Evolutionary conservation across 2,113 vertebrate genomes (phyloP).

Genomic region (Merops nubicus): DNA sequence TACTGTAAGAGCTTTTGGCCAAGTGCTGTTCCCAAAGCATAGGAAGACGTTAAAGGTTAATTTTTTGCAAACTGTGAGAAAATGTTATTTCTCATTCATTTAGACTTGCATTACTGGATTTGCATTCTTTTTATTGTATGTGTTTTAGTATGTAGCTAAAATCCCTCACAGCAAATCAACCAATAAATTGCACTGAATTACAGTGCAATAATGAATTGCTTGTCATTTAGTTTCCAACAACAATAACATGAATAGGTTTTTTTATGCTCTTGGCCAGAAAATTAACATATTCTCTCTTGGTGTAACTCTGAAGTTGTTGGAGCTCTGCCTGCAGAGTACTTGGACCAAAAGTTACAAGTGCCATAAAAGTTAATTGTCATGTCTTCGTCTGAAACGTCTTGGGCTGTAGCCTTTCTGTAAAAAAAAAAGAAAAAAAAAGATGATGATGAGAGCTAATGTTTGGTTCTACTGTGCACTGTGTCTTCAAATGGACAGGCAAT

Average conservation of each 20-base stretch:
- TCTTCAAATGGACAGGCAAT: background rate
- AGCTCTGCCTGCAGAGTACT: conserved; percentile 21
- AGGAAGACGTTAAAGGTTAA: conserved; percentile 69
- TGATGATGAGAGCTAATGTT: background rate
- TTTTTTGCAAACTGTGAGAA: conserved; percentile 69
- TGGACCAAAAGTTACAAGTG: background rate
- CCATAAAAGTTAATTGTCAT: background rate
- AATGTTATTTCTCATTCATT: conserved; percentile 62
- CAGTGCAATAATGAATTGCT: conserved; percentile 54
- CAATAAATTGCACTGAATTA: conserved; percentile 65
- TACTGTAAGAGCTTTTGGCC: conserved; percentile 65
- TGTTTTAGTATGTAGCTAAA: conserved; percentile 44
- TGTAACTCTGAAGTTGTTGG: conserved; percentile 30
- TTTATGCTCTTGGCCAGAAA: conserved; percentile 34
- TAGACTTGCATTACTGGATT: conserved; percentile 57
- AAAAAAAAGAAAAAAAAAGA: background rate
- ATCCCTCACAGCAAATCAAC: conserved; percentile 64
- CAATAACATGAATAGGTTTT: background rate
- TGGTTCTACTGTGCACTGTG: background rate
- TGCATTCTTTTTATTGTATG: conserved; percentile 59
- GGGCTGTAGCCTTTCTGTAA: background rate
- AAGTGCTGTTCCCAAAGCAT: conserved; percentile 66
- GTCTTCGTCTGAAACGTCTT: background rate
- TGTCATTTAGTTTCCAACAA: conserved; percentile 48
- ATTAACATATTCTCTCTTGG: conserved; percentile 1